Evolutionary conservation across 2,797 vertebrate genomes (phyloP).

Genomic region (Aselliscus stoliczkanus): DNA sequence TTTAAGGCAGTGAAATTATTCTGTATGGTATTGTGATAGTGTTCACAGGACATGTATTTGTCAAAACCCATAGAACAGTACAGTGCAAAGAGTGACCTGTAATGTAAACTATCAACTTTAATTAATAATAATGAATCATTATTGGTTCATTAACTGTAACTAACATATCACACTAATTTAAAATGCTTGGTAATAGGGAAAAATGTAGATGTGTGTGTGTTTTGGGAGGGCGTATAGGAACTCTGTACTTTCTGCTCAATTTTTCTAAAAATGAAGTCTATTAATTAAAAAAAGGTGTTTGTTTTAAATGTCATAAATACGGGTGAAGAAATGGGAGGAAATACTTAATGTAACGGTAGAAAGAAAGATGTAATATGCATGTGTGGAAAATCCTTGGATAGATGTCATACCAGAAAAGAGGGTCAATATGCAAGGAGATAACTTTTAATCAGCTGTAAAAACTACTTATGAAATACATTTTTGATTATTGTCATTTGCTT

Average conservation of each 20-base stretch:
- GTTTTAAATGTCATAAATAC: background rate
- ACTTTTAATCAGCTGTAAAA: background rate
- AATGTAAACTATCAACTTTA: background rate
- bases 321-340: background rate
- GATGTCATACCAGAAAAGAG: background rate
- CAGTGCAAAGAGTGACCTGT: background rate
- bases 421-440: background rate
- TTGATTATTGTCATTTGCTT: background rate
- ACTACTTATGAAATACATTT: background rate
- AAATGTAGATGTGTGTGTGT: background rate
- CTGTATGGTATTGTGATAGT: background rate
- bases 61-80: background rate
- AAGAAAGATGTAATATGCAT: accelerated
- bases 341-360: background rate
- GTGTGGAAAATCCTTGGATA: background rate
- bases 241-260: background rate
- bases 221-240: background rate
- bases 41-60: background rate
- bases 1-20: background rate
- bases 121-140: background rate
- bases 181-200: background rate
- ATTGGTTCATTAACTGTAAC: background rate
- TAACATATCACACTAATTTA: background rate
- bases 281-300: background rate
- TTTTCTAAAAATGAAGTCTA: background rate